Evolutionary conservation across 2,113 vertebrate species (phyloP).

Genomic region (Haliaeetus leucogaster): DNA sequence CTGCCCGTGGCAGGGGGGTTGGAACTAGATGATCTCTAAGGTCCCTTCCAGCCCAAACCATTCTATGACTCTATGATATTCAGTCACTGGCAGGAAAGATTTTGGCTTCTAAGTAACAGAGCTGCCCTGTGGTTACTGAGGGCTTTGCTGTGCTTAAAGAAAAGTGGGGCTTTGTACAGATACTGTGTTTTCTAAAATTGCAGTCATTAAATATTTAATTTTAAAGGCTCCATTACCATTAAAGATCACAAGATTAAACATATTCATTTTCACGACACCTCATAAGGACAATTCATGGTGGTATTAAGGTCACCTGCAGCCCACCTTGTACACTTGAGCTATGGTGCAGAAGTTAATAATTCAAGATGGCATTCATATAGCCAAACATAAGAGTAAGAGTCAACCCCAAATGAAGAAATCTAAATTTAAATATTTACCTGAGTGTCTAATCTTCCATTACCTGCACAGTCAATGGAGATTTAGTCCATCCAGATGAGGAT

Average conservation of each 20-base stretch:
- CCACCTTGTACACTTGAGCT: neutral
- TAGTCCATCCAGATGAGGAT: neutral
- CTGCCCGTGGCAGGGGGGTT: no score
- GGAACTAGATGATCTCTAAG: no score
- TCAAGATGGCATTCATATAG: neutral
- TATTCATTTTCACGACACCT: neutral
- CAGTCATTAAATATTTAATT: neutral
- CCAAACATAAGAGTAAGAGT: neutral
- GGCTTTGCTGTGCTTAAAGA: neutral
- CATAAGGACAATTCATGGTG: neutral
- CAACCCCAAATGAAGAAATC: neutral
- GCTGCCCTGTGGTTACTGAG: neutral
- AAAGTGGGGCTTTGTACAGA: neutral
- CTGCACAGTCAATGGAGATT: neutral
- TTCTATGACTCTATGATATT: neutral
- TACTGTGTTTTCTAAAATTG: neutral
- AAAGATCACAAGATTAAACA: neutral
- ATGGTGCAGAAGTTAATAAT: neutral
- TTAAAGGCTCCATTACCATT: neutral
- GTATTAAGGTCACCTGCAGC: accelerated
- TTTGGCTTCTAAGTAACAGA: neutral
- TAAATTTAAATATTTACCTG: neutral
- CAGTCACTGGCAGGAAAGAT: neutral
- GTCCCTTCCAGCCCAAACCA: no score
- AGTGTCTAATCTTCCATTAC: neutral